Percentiles rank a stretch among this genome's conserved stretches.
Evolutionary conservation across 2,113 vertebrate species (phyloP).

Genomic region (Pterocles gutturalis): DNA sequence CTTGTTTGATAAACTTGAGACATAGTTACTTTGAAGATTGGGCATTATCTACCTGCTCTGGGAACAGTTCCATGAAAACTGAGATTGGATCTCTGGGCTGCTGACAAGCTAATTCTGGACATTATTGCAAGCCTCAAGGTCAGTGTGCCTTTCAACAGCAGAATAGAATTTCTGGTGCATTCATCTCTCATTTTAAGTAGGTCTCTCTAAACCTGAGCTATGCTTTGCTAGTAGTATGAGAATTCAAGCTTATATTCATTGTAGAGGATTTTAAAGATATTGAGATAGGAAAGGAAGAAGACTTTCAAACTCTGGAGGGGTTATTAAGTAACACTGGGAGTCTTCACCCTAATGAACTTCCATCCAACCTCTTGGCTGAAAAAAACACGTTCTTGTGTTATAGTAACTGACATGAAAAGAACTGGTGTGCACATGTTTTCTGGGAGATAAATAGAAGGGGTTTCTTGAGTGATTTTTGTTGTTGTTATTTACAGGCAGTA

Average conservation of each 20-base stretch:
- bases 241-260: neutral
- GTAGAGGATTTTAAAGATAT: neutral
- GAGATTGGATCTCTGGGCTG: slow-evolving; percentile 62
- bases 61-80: slow-evolving; percentile 64
- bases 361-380: neutral
- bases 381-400: neutral
- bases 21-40: slow-evolving; percentile 66
- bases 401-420: neutral
- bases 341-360: neutral
- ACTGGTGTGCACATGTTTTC: neutral
- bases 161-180: slow-evolving; percentile 56
- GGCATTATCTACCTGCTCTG: slow-evolving; percentile 63
- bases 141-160: slow-evolving; percentile 54
- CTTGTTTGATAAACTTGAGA: slow-evolving; percentile 68
- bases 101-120: slow-evolving; percentile 71
- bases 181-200: slow-evolving; percentile 43
- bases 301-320: neutral
- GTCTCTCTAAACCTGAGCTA: neutral
- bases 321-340: neutral
- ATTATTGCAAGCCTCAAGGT: slow-evolving; percentile 51
- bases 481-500: neutral
- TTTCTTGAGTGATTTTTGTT: neutral
- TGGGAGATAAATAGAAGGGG: neutral
- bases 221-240: neutral
- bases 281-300: neutral